Evolutionary conservation across 2,113 vertebrate genomes (phyloP), one percentile per base, ranked within the genome.

Genomic region (Rattus rattus): DNA sequence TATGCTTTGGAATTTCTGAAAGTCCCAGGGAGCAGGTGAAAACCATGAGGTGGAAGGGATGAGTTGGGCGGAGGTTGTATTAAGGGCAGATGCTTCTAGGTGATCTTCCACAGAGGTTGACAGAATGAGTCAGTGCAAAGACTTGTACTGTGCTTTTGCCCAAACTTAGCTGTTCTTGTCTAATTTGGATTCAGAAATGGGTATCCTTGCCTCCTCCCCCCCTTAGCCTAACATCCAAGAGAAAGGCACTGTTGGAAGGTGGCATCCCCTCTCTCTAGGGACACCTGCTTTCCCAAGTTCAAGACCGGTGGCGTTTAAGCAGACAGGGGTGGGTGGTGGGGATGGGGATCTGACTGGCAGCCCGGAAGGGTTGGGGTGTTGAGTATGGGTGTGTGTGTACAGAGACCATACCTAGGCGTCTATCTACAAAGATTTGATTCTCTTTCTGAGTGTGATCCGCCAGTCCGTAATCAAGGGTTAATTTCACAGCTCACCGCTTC

Each of bases 401-500:
- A 39, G 91, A 90, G 96, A 94, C n/a, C 5, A 87, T 97, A 98
- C 98, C 98, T 98, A 96, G 67, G 39, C 30, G 93, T 96, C 97
- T 97, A 98, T 97, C 98, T 28, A 98, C 97, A 97, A 96, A 98
- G 98, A 98, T 98, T 98, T 98, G 98, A 97, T 96, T 98, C 97
- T 97, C 97, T 98, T 98, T 97, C 94, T 89, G 98, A 98, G 97
- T 96, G 80, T 56, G 98, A 99, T 98, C 98, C 92, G 90, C 98
- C 98, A 98, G 98, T 99, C 99, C 98, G 98, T 99, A 99, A 99
- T 99, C 99, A 99, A 99, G 99, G 99, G 99, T 99, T 99, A 99
- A 99, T 99, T 99, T 99, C 99, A 99, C 99, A 99, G 99, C 99
- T 99, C 99, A 98, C 98, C 99, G 99, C 99, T 99, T 99, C 98